These are phyloP conservation scores for Calypte anna DNA, from an alignment of 2,113 vertebrate genomes.

Conservation along the genomic window DNA sequence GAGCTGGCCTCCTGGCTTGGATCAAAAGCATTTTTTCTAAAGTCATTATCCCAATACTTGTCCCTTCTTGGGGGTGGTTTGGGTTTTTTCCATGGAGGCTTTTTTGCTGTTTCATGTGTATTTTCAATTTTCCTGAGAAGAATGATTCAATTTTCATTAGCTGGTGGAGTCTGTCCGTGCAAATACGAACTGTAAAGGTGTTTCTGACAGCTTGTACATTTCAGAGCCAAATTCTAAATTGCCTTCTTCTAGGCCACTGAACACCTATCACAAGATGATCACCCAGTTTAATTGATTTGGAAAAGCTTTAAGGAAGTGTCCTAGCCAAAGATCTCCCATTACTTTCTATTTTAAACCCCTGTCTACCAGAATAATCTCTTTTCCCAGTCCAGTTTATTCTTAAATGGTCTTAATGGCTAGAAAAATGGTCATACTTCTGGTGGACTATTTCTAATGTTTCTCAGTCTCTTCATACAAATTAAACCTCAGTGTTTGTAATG, in stretches of 20 bases:
- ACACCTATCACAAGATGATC: slow-evolving; percentile 10
- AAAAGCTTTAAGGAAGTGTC: slow-evolving; percentile 21
- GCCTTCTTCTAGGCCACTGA: slow-evolving; percentile 5
- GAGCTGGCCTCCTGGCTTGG: neutral
- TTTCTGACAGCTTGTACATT: slow-evolving; percentile 1
- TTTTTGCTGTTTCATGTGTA: neutral
- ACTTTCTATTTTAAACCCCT: neutral
- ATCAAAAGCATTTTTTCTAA: neutral
- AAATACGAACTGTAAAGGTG: neutral
- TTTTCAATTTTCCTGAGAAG: slow-evolving; percentile 8
- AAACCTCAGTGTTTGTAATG: neutral
- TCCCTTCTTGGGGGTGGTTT: accelerated
- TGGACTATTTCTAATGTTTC: neutral
- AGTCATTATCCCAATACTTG: neutral
- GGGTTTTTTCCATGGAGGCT: neutral
- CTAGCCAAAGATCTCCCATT: neutral
- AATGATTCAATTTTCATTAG: slow-evolving; percentile 31
- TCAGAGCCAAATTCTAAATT: slow-evolving; percentile 15
- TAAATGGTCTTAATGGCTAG: neutral
- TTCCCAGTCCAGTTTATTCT: neutral
- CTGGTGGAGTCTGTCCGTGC: neutral
- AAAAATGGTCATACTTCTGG: neutral
- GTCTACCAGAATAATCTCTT: neutral
- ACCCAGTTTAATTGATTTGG: slow-evolving; percentile 20
- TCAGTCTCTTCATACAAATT: neutral